Conservation (phyloP, 2,797 vertebrate species). For the Buceros bicornis region DNA sequence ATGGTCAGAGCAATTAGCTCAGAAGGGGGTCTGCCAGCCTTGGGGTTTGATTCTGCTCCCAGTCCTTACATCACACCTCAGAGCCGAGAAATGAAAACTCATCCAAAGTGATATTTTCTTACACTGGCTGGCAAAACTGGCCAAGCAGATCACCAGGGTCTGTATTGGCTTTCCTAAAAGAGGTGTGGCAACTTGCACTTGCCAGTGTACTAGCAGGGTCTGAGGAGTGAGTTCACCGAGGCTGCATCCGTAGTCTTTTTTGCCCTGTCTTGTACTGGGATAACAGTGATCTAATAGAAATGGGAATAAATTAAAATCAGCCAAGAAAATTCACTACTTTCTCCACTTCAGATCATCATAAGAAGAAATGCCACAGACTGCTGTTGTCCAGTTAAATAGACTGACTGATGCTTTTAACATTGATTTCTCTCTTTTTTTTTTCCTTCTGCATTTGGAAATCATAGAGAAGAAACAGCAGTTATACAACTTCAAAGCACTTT, state of each 20-base stretch:
- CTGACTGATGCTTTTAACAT: conserved; percentile 62
- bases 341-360: conserved; percentile 53
- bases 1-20: background rate
- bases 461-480: conserved; percentile 69
- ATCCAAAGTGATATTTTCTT: background rate
- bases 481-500: conserved; percentile 71
- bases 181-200: background rate
- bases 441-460: conserved; percentile 57
- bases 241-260: background rate
- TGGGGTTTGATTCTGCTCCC: background rate
- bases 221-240: background rate
- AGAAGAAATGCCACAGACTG: conserved; percentile 31
- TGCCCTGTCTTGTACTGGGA: background rate
- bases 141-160: background rate
- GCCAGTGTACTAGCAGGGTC: background rate
- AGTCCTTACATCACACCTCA: background rate
- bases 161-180: background rate
- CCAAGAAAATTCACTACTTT: conserved; percentile 63
- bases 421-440: background rate
- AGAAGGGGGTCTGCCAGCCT: background rate
- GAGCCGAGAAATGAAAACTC: background rate
- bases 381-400: conserved; percentile 57
- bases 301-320: background rate
- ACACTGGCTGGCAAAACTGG: background rate
- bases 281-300: background rate